A percentile compares a stretch with the other conserved stretches of the same genome.
Conservation (phyloP, 2,113 vertebrate genomes). For the Condylura cristata region DNA sequence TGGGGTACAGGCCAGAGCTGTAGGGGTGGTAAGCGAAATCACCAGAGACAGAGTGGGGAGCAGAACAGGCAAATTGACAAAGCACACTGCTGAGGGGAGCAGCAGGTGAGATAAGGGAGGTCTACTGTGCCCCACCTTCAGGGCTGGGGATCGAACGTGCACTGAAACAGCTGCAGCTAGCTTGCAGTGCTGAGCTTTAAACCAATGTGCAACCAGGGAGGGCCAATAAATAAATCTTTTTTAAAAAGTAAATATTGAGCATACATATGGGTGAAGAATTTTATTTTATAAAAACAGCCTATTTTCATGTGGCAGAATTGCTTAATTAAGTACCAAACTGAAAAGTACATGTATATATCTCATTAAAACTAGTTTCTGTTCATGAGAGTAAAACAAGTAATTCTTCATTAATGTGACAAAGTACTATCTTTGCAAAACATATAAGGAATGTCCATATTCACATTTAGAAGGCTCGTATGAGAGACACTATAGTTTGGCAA, state of each 20-base stretch:
- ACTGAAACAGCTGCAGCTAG: too few species aligned
- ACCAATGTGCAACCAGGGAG: too few species aligned
- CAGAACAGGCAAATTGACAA: too few species aligned
- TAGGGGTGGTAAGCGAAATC: too few species aligned
- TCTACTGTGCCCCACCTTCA: too few species aligned
- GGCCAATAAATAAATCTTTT: too few species aligned
- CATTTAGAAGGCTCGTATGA: background rate
- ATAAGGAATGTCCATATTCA: background rate
- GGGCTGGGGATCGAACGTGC: too few species aligned
- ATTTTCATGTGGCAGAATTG: background rate
- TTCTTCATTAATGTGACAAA: conserved; percentile 36
- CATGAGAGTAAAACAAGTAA: background rate
- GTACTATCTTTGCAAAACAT: background rate
- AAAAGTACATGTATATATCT: background rate
- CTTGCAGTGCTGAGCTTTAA: too few species aligned
- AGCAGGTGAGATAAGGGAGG: too few species aligned
- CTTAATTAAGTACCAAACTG: background rate
- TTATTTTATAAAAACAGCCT: background rate
- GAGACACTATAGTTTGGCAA: background rate
- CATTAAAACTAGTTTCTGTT: conserved; percentile 15
- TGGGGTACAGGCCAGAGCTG: too few species aligned
- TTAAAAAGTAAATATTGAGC: background rate
- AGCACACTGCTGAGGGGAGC: too few species aligned
- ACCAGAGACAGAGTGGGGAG: too few species aligned
- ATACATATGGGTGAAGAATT: background rate